Evolutionary conservation across 2,797 vertebrate genomes (phyloP), one percentile per base, ranked within the genome.

Genomic region (Mycteria americana): DNA sequence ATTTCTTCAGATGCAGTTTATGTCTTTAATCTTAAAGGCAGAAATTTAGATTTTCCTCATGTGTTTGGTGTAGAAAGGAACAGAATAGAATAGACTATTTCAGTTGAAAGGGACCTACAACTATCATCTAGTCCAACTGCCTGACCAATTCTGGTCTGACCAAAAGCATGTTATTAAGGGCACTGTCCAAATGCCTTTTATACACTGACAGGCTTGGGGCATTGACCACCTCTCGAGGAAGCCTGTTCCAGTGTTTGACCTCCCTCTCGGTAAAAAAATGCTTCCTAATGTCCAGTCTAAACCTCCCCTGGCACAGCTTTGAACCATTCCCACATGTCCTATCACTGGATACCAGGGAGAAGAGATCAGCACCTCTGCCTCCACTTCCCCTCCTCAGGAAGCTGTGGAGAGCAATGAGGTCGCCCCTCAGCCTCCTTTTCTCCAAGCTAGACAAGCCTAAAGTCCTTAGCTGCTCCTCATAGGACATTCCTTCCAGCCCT

Each of bases 71-170:
- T 22, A 41, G 30, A 31, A 63, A 3, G 56, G 28, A 31, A 51
- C 7, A 43, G 22, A n/a, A 57, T 4, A 25, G 28, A 31, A 18
- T 18, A 10, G 48, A 50, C 6, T 41, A 17, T 78, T 54, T 82
- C 21, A 46, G 12, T 48, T 72, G 8, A 17, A 83, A 64, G 6
- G 8, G 9, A 54, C 13, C 3, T 54, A 33, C 2, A 41, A 18
- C 0, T 0, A 45, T 31, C 15, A 57, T 27, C 23, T n/a, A 18
- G 10, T 74, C 10, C 27, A 84, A 56, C 11, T 39, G 5, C 18
- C 23, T 50, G n/a, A 30, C 2, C 8, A 63, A 3, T 30, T 83
- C 35, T 60, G 3, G 28, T 21, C 10, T 68, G 24, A 37, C 10
- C 18, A 59, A 67, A 48, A 45, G 11, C 9, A 4, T 27, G 6